A percentile compares a stretch with the other conserved stretches of the same genome.
Conservation (phyloP, 2,797 vertebrate species). For the Mus caroli region DNA sequence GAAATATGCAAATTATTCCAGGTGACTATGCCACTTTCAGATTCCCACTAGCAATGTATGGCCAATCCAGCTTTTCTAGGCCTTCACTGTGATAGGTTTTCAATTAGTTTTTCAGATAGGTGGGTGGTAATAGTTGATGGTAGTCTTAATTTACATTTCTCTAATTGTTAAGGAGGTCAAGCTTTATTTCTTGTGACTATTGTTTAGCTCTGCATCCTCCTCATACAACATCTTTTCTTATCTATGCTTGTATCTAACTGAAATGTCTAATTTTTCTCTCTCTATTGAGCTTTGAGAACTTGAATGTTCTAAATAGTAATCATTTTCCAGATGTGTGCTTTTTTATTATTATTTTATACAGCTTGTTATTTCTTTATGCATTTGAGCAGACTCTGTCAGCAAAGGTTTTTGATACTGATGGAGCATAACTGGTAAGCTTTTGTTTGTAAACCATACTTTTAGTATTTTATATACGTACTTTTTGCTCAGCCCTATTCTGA, state of each 20-base stretch:
- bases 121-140: neutral
- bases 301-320: neutral
- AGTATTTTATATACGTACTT: neutral
- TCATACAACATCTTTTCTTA: neutral
- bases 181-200: neutral
- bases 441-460: neutral
- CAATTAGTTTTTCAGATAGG: neutral
- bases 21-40: too few species aligned
- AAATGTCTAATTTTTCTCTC: neutral
- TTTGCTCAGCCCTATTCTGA: neutral
- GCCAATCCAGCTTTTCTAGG: neutral
- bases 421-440: neutral
- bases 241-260: slow-evolving; percentile 23
- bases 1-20: neutral
- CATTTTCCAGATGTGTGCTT: neutral
- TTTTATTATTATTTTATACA: neutral
- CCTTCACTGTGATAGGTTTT: neutral
- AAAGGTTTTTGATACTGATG: neutral
- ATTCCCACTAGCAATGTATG: neutral
- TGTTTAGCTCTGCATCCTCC: neutral
- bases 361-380: neutral
- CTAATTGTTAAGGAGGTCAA: neutral
- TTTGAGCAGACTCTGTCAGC: neutral
- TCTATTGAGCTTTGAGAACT: neutral
- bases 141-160: neutral